Evolutionary conservation across 2,888 invertebrate species (phyloP).

Genomic region (Chaetoderma sp.): DNA sequence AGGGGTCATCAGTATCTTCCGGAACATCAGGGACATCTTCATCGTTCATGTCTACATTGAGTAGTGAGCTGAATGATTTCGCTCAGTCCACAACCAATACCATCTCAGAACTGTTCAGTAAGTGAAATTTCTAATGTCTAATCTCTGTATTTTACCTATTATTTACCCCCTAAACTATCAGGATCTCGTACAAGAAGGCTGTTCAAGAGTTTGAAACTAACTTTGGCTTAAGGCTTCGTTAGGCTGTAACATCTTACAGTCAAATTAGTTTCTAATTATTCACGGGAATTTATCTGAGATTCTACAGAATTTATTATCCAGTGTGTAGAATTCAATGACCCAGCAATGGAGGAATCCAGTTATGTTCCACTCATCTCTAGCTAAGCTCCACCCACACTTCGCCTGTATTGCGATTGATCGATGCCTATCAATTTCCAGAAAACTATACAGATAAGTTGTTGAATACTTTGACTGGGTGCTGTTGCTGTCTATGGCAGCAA

Average conservation of each 20-base stretch:
- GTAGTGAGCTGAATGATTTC: conserved; percentile 84
- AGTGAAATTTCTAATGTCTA: conserved; percentile 45
- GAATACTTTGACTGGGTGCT: too few species aligned
- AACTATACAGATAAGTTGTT: too few species aligned
- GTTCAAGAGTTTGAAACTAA: not conserved
- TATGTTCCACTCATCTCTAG: too few species aligned
- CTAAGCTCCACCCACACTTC: too few species aligned
- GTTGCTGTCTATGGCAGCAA: too few species aligned
- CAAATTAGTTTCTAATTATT: not conserved
- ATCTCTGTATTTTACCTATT: not conserved
- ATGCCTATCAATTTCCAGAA: too few species aligned
- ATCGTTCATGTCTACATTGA: conserved; percentile 89
- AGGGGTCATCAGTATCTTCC: too few species aligned
- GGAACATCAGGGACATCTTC: too few species aligned
- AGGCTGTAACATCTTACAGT: not conserved
- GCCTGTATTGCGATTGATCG: too few species aligned
- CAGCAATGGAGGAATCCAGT: too few species aligned
- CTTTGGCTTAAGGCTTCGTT: not conserved
- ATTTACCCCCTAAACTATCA: not conserved
- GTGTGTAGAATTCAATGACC: too few species aligned
- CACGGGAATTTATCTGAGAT: not conserved
- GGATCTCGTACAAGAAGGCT: not conserved
- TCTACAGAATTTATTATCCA: not conserved
- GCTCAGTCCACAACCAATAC: conserved; percentile 89
- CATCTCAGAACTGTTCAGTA: conserved; percentile 93